phyloP scores from a whole-genome alignment of 1,140 invertebrate species.

The Tyrophagus putrescentiae region DNA sequence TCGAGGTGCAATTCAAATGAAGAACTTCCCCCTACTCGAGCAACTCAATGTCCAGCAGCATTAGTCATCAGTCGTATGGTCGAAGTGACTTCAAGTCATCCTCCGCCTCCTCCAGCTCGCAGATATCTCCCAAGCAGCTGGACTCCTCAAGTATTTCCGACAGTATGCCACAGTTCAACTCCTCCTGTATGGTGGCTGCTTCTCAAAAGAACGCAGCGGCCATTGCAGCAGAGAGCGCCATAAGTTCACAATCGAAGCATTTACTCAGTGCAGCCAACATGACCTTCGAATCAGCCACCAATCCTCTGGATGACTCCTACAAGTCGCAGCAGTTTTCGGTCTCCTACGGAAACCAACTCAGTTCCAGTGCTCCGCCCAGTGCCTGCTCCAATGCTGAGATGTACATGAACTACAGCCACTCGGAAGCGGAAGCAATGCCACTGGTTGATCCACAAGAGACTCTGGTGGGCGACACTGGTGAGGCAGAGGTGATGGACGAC shows the following conservation, averaged over 20 bases:
- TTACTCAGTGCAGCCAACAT: too few relatives aligned
- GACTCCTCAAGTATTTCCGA: background rate
- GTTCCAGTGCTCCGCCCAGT: constrained; percentile 2
- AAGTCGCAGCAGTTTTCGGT: background rate
- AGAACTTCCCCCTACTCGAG: constrained; percentile 15
- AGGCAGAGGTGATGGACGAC: background rate
- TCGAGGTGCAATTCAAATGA: constrained; percentile 16
- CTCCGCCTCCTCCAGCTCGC: constrained; percentile 4
- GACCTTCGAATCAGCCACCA: background rate
- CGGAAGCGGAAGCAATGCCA: background rate
- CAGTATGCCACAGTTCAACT: background rate
- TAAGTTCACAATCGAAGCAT: background rate
- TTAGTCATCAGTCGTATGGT: constrained; percentile 4
- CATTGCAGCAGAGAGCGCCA: background rate
- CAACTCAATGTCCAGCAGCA: constrained; percentile 16
- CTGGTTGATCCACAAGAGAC: background rate
- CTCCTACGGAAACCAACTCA: background rate
- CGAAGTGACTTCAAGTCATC: constrained; percentile 8
- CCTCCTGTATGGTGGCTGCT: constrained; percentile 17
- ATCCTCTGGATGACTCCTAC: background rate
- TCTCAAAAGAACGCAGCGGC: background rate
- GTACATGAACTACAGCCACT: background rate
- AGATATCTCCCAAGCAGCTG: constrained; percentile 8
- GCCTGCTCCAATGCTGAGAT: constrained; percentile 5
- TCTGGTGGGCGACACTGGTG: background rate